These are phyloP conservation scores for Lasius platythorax DNA, from an alignment of 2,888 invertebrate genomes.

Conservation along the genomic window DNA sequence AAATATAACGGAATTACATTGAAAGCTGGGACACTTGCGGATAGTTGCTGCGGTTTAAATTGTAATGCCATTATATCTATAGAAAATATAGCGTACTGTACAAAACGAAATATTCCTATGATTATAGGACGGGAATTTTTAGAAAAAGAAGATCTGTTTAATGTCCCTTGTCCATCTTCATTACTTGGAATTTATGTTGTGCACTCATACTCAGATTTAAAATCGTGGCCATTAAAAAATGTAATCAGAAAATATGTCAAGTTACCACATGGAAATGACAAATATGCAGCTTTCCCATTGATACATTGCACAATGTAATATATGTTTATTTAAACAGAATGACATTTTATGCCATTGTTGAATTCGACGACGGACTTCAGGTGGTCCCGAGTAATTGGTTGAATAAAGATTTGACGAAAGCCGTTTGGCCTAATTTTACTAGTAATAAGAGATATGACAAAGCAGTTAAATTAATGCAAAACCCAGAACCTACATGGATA, in stretches of 20 bases:
- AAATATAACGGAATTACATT: constrained; percentile 8
- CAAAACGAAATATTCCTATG: background rate
- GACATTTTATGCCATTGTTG: background rate
- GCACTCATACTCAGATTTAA: too few relatives aligned
- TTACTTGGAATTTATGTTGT: too few relatives aligned
- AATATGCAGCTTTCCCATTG: background rate
- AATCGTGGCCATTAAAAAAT: too few relatives aligned
- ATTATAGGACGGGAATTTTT: constrained; percentile 1
- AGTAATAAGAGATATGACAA: background rate
- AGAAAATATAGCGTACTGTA: constrained; percentile 5
- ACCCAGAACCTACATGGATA: too few relatives aligned
- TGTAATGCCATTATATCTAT: background rate
- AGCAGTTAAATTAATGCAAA: too few relatives aligned
- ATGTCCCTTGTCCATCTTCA: too few relatives aligned
- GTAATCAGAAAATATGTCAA: background rate
- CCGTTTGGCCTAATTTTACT: background rate
- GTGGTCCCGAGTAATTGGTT: background rate
- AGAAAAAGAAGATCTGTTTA: too few relatives aligned
- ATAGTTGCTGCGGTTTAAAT: constrained; percentile 1
- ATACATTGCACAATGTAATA: background rate
- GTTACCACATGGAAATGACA: background rate
- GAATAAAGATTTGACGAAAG: background rate
- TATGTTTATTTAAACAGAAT: background rate
- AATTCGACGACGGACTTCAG: background rate
- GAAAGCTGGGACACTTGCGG: background rate